Conservation (phyloP, 2,113 vertebrate species). For the Heterotilapia buettikoferi region DNA sequence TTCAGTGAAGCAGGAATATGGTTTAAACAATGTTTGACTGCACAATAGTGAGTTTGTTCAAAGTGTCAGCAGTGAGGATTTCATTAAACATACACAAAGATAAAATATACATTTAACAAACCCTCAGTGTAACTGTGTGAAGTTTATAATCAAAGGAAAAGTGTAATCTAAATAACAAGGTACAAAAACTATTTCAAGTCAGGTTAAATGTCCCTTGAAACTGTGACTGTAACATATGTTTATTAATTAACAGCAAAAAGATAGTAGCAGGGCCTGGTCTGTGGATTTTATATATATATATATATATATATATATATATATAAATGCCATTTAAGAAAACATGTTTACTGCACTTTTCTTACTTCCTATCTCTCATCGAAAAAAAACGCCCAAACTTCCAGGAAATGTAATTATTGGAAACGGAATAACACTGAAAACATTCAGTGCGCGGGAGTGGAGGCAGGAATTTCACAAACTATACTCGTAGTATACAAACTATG, state of each 20-base stretch:
- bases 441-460: fast-evolving
- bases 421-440: fast-evolving
- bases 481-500: not conserved
- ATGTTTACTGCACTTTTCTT: not conserved
- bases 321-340: fast-evolving
- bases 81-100: not conserved
- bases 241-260: not conserved
- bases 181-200: not conserved
- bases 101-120: not conserved
- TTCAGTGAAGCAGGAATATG: not conserved
- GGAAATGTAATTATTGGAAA: not conserved
- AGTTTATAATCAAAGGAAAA: fast-evolving
- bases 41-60: not conserved
- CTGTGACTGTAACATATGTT: not conserved
- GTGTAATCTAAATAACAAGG: not conserved
- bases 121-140: fast-evolving
- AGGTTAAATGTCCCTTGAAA: not conserved
- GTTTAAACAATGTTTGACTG: not conserved
- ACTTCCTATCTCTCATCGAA: fast-evolving
- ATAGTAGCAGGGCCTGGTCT: fast-evolving
- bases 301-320: fast-evolving
- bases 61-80: fast-evolving
- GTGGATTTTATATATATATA: fast-evolving
- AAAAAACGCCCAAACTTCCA: not conserved
- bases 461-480: not conserved